Conservation (phyloP, 1,140 invertebrate species). For the Coptotermes formosanus region DNA sequence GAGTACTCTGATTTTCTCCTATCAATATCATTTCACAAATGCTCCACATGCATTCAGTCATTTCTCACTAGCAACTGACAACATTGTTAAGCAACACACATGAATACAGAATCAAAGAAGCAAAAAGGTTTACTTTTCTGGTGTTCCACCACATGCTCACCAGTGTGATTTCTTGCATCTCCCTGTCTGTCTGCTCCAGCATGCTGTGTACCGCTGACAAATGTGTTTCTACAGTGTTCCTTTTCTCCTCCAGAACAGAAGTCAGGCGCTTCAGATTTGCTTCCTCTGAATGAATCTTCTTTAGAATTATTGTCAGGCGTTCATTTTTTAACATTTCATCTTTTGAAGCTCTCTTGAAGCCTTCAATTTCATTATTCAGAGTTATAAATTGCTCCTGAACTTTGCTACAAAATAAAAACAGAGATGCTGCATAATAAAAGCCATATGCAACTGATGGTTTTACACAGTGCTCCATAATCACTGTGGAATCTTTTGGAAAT, state of each 20-base stretch:
- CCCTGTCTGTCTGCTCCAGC: background rate
- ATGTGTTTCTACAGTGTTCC: background rate
- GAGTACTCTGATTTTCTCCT: too few species aligned
- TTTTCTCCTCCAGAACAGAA: background rate
- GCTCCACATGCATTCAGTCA: too few species aligned
- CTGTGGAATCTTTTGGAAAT: too few species aligned
- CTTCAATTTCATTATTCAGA: constrained; percentile 8
- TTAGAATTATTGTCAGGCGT: constrained; percentile 54
- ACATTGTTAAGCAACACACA: too few species aligned
- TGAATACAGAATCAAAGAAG: too few species aligned
- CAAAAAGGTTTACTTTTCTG: too few species aligned
- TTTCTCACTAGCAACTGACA: too few species aligned
- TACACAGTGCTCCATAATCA: too few species aligned
- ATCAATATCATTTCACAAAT: too few species aligned
- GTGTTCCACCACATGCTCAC: background rate
- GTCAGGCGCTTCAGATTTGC: background rate
- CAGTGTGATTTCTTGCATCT: background rate
- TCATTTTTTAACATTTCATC: constrained; percentile 14
- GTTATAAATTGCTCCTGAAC: constrained; percentile 19
- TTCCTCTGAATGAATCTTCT: background rate
- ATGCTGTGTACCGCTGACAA: background rate
- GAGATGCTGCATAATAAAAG: too few species aligned
- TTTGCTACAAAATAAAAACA: constrained; percentile 34
- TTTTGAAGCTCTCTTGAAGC: background rate
- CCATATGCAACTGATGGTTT: too few species aligned